Conservation (phyloP, 2,888 invertebrate genomes). For the Dasypogon diadema region DNA sequence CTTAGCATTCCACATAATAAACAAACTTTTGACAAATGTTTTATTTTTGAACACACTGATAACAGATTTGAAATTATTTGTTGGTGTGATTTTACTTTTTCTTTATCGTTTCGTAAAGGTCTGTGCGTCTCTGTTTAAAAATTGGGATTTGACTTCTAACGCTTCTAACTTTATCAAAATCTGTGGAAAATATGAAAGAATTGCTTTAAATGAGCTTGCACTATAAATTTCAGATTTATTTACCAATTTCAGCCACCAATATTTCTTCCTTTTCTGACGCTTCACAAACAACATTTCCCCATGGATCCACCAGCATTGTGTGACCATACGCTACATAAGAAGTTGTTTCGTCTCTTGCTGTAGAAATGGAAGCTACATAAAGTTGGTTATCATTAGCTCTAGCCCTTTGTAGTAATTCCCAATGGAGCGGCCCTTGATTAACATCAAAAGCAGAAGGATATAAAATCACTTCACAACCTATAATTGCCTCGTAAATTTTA, state of each 20-base stretch:
- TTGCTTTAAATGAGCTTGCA: neutral
- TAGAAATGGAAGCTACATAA: constrained; percentile 86
- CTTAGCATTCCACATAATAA: no score
- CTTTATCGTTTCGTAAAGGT: constrained; percentile 76
- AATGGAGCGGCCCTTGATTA: constrained; percentile 94
- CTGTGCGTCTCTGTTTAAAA: constrained; percentile 77
- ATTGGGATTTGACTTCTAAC: constrained; percentile 88
- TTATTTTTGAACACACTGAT: neutral
- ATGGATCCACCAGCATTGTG: constrained; percentile 86
- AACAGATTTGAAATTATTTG: no score
- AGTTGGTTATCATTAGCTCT: constrained; percentile 91
- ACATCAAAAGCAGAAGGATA: constrained; percentile 95
- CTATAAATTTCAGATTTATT: no score
- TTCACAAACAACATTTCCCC: constrained; percentile 75
- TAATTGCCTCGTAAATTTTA: no score
- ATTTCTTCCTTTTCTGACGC: constrained; percentile 80
- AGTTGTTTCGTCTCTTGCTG: constrained; percentile 79
- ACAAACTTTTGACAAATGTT: neutral
- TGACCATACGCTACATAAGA: constrained; percentile 93
- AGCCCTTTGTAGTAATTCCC: constrained; percentile 85
- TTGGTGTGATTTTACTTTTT: constrained; percentile 42
- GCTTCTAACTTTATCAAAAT: constrained; percentile 78
- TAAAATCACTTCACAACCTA: constrained; percentile 83
- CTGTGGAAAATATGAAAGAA: constrained; percentile 71
- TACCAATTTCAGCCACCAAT: constrained; percentile 82